phyloP scores from a whole-genome alignment of 2,888 invertebrate species.

The Patella ulyssiponensis region DNA sequence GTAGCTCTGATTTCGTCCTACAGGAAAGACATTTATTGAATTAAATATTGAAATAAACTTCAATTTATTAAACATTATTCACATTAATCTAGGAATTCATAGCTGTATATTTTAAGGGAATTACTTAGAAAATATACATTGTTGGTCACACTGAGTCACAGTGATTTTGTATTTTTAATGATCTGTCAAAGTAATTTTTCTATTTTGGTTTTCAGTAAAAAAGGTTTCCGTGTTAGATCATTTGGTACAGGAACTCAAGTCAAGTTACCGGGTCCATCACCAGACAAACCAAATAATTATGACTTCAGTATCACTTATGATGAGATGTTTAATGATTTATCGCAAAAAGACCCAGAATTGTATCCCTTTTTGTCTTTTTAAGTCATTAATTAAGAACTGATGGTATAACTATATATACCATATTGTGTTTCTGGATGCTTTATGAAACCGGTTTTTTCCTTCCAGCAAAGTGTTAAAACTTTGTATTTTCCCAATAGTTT shows the following conservation, averaged over 20 bases:
- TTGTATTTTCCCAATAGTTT: too few relatives aligned
- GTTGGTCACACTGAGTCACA: conserved; percentile 8
- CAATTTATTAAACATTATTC: too few relatives aligned
- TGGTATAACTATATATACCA: too few relatives aligned
- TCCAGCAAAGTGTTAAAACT: too few relatives aligned
- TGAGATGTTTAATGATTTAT: conserved; percentile 91
- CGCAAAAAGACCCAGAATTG: conserved; percentile 91
- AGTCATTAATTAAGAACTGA: too few relatives aligned
- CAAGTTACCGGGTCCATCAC: conserved; percentile 94
- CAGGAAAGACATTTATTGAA: too few relatives aligned
- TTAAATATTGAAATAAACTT: too few relatives aligned
- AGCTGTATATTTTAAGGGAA: too few relatives aligned
- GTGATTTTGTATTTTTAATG: neutral
- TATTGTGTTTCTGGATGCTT: too few relatives aligned
- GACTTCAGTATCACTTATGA: conserved; percentile 97
- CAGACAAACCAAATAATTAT: conserved; percentile 93
- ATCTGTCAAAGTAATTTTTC: conserved; percentile 6
- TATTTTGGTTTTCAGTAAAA: conserved; percentile 80
- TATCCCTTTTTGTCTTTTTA: conserved; percentile 74
- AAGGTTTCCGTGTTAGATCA: conserved; percentile 94
- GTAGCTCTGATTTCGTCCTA: too few relatives aligned
- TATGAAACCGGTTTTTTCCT: too few relatives aligned
- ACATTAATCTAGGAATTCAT: too few relatives aligned
- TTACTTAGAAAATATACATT: neutral
- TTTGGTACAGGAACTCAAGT: conserved; percentile 82